Evolutionary conservation across 2,797 vertebrate genomes (phyloP), one percentile per base, ranked within the genome.

Genomic region (Leptodactylus fallax): DNA sequence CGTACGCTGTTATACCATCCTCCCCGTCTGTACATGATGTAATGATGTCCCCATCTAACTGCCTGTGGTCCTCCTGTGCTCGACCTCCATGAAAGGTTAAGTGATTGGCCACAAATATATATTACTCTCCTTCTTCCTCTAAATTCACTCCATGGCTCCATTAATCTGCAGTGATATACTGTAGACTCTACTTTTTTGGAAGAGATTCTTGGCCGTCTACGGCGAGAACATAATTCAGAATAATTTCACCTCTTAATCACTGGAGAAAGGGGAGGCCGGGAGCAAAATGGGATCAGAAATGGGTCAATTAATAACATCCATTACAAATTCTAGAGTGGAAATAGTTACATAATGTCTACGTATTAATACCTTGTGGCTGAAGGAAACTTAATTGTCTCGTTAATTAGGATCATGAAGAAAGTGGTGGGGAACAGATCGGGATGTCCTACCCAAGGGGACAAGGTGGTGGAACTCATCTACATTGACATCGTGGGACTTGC

Each of bases 351-450:
- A 51, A 6, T 6, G 71, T 74, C 71, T 51, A 12, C 0, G 0
- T 11, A 72, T 19, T 47, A 19, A 49, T 47, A 19, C 11, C 0
- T 1, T 6, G 25, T 25, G 76, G 8, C n/a, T 78, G 36, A 27
- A 16, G 72, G 16, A n/a, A 16, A 8, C 17, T 23, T 61, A 0
- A 1, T 55, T 27, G 19, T 49, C 76, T 19, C 79, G 14, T 89
- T 77, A 91, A 0, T 85, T 90, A 99, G 98, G 94, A 99, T 99
- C 92, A 99, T 99, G 98, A 98, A 98, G 87, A 98, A 97, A 81
- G 98, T 99, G 88, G 98, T 99, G 91, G 98, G 98, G 85, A 99
- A 99, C 94, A 96, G 98, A 91, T 99, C 98, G 90, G 99, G 98
- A 88, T 99, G 98, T 89, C 98, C 98, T 0, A 98, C 98, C 0